Evolutionary conservation across 30 jellyfish, hydroid and myxozoan genomes (phyloP), one percentile per base, ranked within the genome.

Genomic region (Thelohanellus kitauei): DNA sequence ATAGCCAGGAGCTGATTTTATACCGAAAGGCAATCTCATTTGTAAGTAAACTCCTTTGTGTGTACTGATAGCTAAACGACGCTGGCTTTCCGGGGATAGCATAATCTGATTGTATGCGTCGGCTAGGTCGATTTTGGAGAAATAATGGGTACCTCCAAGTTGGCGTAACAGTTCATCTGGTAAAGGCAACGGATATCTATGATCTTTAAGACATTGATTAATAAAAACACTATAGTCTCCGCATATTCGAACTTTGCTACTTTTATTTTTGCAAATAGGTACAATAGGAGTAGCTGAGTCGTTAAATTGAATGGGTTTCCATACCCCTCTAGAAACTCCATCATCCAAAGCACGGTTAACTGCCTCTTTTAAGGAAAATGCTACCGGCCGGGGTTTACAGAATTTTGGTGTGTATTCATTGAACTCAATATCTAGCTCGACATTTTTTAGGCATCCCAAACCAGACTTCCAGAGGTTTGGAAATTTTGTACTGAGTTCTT

Each of bases 11-110:
- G 49, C 49, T 10, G 49, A 40, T 40, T 14, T 40, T 31, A 40
- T 40, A 12, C 22, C 49, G 22, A 40, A 40, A 18, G 49, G 49
- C 1, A 40, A n/a, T 40, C 49, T 14, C 17, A 10, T 12, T 20
- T 40, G 49, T 20, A 40, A 12, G 11, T 13, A n/a, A 17, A 40
- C 49, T 12, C 49, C 49, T 20, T 40, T 14, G 22, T 40, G 49
- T 10, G 49, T 40, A 20, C 49, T 40, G 11, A 40, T 17, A 18
- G 49, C 38, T 17, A 40, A 2, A 10, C 49, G n/a, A 18, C 49
- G 25, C 11, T 40, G 25, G 17, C 49, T 40, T 40, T 40, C 49
- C 49, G 49, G 49, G 3, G 49, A 31, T 18, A 40, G 49, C 22
- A 18, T 14, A 33, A 40, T 40, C 17, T 40, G 49, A n/a, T 40